Conservation (phyloP, 2,888 invertebrate species). For the Plagodis dolabraria region DNA sequence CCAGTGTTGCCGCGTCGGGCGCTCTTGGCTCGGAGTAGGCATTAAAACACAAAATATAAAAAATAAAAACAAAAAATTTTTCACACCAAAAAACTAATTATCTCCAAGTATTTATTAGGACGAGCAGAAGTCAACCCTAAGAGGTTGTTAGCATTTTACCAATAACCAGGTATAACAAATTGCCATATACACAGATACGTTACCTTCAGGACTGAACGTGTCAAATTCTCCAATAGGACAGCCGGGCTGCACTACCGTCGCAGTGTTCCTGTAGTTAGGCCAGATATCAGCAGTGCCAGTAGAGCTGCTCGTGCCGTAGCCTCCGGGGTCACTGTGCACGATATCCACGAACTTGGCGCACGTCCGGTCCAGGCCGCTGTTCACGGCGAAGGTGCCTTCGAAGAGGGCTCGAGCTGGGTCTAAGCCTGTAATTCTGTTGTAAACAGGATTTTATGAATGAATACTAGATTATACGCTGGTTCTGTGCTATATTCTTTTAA, state of each 20-base stretch:
- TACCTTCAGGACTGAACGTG: constrained; percentile 67
- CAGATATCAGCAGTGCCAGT: constrained; percentile 85
- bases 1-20: too few species aligned
- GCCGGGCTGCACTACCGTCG: constrained; percentile 74
- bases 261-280: constrained; percentile 80
- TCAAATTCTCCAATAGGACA: constrained; percentile 72
- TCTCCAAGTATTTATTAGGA: too few species aligned
- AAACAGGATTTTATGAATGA: background rate
- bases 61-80: too few species aligned
- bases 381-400: constrained; percentile 71
- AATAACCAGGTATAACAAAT: too few species aligned
- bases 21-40: too few species aligned
- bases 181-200: constrained; percentile 1
- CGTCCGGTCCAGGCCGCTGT: constrained; percentile 66
- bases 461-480: too few species aligned
- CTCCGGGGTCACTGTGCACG: constrained; percentile 87
- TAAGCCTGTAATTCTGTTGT: constrained; percentile 80
- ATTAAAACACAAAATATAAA: too few species aligned
- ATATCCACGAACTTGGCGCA: constrained; percentile 86
- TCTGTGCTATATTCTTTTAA: too few species aligned
- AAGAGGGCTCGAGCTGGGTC: constrained; percentile 85
- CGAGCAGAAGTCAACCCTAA: too few species aligned
- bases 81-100: too few species aligned
- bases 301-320: constrained; percentile 79
- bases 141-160: too few species aligned